Evolutionary conservation across 2,888 invertebrate species (phyloP).

Genomic region (Ectemnius cavifrons): DNA sequence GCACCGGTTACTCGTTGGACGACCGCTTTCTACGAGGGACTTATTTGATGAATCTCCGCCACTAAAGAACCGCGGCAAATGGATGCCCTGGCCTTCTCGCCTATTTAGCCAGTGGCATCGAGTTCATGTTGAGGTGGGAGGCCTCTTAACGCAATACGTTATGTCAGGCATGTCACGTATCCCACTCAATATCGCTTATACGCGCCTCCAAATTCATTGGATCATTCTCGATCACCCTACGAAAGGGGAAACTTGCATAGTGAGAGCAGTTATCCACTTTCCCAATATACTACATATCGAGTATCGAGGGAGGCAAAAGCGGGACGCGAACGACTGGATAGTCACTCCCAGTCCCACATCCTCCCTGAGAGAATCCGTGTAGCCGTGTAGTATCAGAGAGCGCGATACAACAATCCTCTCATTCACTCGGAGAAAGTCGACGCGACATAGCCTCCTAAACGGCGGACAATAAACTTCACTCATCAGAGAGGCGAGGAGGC

Average conservation of each 20-base stretch:
- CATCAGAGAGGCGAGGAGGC: conserved; percentile 12
- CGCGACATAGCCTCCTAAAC: conserved; percentile 38
- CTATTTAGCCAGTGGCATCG: conserved; percentile 50
- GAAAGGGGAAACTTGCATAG: no score
- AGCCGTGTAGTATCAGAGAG: not conserved
- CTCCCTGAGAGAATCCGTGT: not conserved
- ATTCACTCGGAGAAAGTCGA: conserved; percentile 38
- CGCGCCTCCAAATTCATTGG: no score
- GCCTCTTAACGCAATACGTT: conserved; percentile 48
- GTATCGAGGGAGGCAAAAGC: no score
- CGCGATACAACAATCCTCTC: conserved; percentile 20
- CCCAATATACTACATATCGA: no score
- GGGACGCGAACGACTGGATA: no score
- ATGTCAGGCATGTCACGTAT: not conserved
- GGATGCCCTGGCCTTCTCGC: conserved; percentile 11
- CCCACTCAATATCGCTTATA: no score
- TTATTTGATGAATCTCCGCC: no score
- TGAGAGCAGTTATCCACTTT: no score
- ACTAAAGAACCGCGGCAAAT: conserved; percentile 18
- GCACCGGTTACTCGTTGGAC: not conserved
- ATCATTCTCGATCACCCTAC: no score
- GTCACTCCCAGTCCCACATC: no score
- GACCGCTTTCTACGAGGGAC: no score
- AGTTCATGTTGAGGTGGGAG: conserved; percentile 50
- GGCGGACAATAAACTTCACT: conserved; percentile 56